phyloP scores from a whole-genome alignment of 1,140 invertebrate species.

The Drosophila parvula region DNA sequence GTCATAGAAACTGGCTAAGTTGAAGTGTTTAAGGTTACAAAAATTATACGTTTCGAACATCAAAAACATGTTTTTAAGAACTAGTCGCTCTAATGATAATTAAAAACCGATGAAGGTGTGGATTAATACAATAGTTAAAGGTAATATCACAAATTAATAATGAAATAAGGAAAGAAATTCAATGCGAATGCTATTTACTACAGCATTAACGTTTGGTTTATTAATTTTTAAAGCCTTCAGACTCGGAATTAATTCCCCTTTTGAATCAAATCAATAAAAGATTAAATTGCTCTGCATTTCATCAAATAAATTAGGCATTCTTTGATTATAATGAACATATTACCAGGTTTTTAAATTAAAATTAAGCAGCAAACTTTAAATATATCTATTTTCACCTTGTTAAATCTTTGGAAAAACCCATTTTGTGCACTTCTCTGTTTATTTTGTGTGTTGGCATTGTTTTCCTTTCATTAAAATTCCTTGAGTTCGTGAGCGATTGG shows the following conservation, averaged over 20 bases:
- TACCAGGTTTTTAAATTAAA: not conserved
- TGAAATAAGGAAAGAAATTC: not conserved
- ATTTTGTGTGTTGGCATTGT: constrained; percentile 9
- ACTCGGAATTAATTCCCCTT: not conserved
- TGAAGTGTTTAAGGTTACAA: not conserved
- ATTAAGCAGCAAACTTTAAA: not conserved
- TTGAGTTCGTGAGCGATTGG: constrained; percentile 65
- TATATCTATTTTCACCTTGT: constrained; percentile 8
- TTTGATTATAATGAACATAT: not conserved
- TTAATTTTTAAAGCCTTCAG: not conserved
- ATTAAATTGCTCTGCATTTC: no score
- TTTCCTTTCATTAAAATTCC: constrained; percentile 74
- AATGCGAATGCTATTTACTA: not conserved
- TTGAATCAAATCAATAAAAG: no score
- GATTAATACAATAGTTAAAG: not conserved
- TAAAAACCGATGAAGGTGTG: not conserved
- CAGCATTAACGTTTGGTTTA: not conserved
- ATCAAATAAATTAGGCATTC: no score
- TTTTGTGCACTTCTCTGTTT: constrained; percentile 18
- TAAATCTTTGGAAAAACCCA: constrained; percentile 23
- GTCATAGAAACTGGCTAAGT: constrained; percentile 4
- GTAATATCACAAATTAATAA: not conserved
- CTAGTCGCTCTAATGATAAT: not conserved
- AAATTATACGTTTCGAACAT: not conserved
- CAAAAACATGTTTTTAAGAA: not conserved